Conservation (phyloP, 2,797 vertebrate genomes). For the Orestias chungarensis region DNA sequence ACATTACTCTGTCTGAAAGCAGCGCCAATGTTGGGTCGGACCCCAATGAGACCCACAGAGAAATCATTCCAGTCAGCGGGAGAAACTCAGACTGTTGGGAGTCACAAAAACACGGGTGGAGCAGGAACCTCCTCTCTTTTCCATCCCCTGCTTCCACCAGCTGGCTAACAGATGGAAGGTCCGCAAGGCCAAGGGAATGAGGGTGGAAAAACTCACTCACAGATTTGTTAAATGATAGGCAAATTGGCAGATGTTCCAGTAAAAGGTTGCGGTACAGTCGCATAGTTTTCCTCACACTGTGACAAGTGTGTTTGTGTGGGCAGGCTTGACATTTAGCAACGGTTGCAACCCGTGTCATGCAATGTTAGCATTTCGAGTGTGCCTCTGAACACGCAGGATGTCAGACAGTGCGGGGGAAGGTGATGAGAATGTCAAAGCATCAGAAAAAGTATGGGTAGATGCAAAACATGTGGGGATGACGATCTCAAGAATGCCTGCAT, state of each 20-base stretch:
- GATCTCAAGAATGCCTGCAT: conserved; percentile 9
- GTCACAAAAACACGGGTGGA: conserved; percentile 57
- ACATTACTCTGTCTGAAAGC: conserved; percentile 40
- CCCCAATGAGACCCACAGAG: conserved; percentile 64
- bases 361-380: conserved; percentile 65
- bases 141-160: conserved; percentile 61
- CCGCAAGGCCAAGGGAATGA: conserved; percentile 69
- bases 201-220: conserved; percentile 32
- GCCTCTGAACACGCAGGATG: conserved; percentile 68
- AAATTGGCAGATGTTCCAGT: conserved; percentile 52
- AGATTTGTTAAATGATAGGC: conserved; percentile 64
- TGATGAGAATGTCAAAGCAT: conserved; percentile 64
- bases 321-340: conserved; percentile 40
- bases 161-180: conserved; percentile 79
- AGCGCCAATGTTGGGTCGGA: conserved; percentile 34
- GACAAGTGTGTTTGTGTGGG: conserved; percentile 33
- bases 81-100: conserved; percentile 66
- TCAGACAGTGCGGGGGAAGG: conserved; percentile 70
- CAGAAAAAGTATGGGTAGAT: conserved; percentile 43
- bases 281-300: conserved; percentile 26
- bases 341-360: conserved; percentile 38
- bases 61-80: conserved; percentile 63
- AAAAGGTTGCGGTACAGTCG: conserved; percentile 34
- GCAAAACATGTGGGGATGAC: conserved; percentile 19
- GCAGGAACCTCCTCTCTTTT: conserved; percentile 25